Conservation (phyloP, 2,113 vertebrate species). For the Pseudois nayaur region DNA sequence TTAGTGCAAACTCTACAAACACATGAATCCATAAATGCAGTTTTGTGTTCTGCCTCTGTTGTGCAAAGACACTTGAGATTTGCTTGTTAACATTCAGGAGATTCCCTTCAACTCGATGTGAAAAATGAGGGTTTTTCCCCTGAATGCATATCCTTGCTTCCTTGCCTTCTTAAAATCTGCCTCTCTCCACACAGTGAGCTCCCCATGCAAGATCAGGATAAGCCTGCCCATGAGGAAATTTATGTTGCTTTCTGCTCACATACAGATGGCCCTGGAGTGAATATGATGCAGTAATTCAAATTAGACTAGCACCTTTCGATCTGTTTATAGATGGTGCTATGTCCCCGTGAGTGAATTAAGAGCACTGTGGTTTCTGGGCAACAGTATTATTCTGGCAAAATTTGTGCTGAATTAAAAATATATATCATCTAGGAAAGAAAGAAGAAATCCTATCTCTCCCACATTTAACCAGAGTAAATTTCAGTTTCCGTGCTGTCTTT, state of each 20-base stretch:
- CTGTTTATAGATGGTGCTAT: conserved; percentile 40
- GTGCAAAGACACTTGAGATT: not conserved
- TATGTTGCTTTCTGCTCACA: not conserved
- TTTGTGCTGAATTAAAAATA: conserved; percentile 63
- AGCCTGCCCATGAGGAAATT: conserved; percentile 8
- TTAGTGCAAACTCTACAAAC: not conserved
- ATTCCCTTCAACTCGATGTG: not conserved
- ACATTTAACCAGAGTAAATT: conserved; percentile 24
- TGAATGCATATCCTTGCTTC: not conserved
- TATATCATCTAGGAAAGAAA: conserved; percentile 61
- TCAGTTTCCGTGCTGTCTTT: conserved; percentile 15
- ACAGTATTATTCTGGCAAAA: conserved; percentile 53
- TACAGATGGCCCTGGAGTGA: conserved; percentile 1
- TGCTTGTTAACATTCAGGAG: conserved; percentile 39
- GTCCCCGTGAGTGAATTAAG: conserved; percentile 22
- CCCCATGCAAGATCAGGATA: not conserved
- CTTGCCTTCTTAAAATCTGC: not conserved
- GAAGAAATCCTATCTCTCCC: not conserved
- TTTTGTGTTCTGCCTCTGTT: not conserved
- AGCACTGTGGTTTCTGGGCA: not conserved
- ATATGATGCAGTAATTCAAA: conserved; percentile 49
- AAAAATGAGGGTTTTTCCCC: not conserved
- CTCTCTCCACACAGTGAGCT: not conserved
- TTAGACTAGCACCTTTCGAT: conserved; percentile 49
- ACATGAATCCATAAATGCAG: not conserved